Evolutionary conservation across 2,797 vertebrate genomes (phyloP).

Genomic region (Cynodonichthys magdalenae): DNA sequence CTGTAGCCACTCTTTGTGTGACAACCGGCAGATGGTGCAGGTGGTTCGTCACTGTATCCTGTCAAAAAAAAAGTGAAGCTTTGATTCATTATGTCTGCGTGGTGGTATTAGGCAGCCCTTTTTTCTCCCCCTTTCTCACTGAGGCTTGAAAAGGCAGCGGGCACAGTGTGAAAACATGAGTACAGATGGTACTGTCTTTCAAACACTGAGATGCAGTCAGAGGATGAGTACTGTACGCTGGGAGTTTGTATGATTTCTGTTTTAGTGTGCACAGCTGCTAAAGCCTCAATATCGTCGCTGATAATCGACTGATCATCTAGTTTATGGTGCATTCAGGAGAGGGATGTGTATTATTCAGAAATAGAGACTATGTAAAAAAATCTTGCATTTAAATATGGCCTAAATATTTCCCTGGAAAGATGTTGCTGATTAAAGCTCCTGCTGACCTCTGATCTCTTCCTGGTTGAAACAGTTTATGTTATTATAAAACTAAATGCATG

Average conservation of each 20-base stretch:
- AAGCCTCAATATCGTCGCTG: slow-evolving; percentile 18
- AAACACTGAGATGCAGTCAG: slow-evolving; percentile 49
- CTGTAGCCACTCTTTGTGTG: slow-evolving; percentile 17
- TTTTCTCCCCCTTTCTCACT: slow-evolving; percentile 35
- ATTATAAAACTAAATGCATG: slow-evolving; percentile 19
- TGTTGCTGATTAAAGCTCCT: not conserved
- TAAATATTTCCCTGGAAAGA: slow-evolving; percentile 2
- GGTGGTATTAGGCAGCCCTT: slow-evolving; percentile 42
- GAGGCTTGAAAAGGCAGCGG: slow-evolving; percentile 59
- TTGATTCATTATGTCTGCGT: slow-evolving; percentile 39
- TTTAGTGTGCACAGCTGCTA: slow-evolving; percentile 8
- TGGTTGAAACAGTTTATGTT: slow-evolving; percentile 4
- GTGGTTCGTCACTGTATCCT: slow-evolving; percentile 33
- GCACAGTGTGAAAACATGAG: slow-evolving; percentile 62
- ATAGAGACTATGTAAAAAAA: not conserved
- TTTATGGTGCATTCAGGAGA: not conserved
- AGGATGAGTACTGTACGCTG: slow-evolving; percentile 21
- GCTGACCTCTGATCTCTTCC: slow-evolving; percentile 6
- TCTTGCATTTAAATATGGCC: not conserved
- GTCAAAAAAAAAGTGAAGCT: slow-evolving; percentile 38
- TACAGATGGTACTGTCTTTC: slow-evolving; percentile 71
- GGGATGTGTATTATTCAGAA: not conserved
- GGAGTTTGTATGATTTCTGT: slow-evolving; percentile 24
- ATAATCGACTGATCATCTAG: too few species aligned
- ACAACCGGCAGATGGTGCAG: slow-evolving; percentile 55